Evolutionary conservation across 2,888 invertebrate genomes (phyloP).

Genomic region (Caenorhabditis wallacei): DNA sequence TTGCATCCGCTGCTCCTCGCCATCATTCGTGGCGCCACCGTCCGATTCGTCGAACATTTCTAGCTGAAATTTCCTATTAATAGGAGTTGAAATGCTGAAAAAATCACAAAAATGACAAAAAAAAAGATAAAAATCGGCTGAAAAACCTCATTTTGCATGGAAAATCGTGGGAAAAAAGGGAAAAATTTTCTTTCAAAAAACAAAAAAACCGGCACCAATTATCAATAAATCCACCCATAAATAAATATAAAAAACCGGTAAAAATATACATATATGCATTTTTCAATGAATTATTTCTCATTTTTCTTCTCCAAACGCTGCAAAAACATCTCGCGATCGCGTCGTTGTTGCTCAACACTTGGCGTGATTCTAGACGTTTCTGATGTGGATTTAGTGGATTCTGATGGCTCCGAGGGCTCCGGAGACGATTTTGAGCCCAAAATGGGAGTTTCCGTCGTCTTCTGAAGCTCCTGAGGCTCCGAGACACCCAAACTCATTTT

Average conservation of each 20-base stretch:
- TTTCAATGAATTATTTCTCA: neutral
- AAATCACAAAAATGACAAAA: too few relatives aligned
- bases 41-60: neutral
- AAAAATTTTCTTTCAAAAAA: neutral
- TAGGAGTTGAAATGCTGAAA: neutral
- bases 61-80: neutral
- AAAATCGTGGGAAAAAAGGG: neutral
- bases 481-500: slow-evolving; percentile 16
- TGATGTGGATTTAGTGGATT: neutral
- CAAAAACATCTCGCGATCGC: slow-evolving; percentile 51
- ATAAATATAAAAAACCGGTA: too few relatives aligned
- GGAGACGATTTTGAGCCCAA: slow-evolving; percentile 8
- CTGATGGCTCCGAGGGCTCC: neutral
- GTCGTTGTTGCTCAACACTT: slow-evolving; percentile 46
- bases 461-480: neutral
- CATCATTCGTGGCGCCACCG: neutral
- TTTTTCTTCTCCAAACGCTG: slow-evolving; percentile 38
- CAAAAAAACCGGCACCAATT: too few relatives aligned
- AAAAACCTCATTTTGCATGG: neutral
- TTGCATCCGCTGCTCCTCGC: neutral
- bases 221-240: too few relatives aligned
- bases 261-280: too few relatives aligned
- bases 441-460: slow-evolving; percentile 39
- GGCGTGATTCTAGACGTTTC: neutral
- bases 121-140: neutral